Percentiles rank a stretch among this genome's conserved stretches.
Evolutionary conservation across 2,113 vertebrate species (phyloP).

Genomic region (Athene cunicularia): DNA sequence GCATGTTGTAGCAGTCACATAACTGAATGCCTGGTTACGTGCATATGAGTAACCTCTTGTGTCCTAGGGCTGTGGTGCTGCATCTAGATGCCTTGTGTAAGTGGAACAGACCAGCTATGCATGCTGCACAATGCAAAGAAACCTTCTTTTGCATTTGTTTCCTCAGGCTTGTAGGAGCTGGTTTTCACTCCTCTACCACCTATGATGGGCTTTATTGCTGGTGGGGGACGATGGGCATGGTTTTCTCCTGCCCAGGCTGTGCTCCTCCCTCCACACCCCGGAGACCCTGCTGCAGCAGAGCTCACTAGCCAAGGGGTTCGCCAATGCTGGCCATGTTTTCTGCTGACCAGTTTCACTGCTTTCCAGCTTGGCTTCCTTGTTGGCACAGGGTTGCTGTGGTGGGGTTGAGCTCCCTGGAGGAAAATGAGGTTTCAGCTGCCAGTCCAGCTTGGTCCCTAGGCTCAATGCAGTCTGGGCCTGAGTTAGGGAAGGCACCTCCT

Average conservation of each 20-base stretch:
- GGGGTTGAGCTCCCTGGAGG: background rate
- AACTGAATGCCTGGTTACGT: background rate
- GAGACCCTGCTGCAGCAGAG: background rate
- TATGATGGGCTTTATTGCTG: background rate
- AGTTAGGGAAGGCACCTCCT: background rate
- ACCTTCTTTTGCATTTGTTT: background rate
- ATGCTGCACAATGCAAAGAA: accelerated
- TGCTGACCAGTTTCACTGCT: background rate
- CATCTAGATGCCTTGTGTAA: background rate
- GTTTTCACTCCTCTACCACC: background rate
- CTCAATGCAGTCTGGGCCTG: accelerated
- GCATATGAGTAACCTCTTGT: background rate
- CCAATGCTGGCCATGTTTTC: background rate
- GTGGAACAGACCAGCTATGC: background rate
- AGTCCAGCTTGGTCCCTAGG: background rate
- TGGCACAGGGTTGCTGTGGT: background rate
- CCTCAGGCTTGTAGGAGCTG: background rate
- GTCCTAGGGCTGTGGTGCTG: background rate
- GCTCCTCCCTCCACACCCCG: background rate
- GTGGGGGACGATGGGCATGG: background rate
- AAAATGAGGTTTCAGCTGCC: background rate
- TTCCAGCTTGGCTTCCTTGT: background rate
- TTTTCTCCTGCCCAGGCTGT: background rate
- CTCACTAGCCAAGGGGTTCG: background rate
- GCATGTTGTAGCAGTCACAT: background rate